These are phyloP conservation scores for Beaufortia kweichowensis DNA, from an alignment of 2,113 vertebrate genomes.

Conservation along the genomic window DNA sequence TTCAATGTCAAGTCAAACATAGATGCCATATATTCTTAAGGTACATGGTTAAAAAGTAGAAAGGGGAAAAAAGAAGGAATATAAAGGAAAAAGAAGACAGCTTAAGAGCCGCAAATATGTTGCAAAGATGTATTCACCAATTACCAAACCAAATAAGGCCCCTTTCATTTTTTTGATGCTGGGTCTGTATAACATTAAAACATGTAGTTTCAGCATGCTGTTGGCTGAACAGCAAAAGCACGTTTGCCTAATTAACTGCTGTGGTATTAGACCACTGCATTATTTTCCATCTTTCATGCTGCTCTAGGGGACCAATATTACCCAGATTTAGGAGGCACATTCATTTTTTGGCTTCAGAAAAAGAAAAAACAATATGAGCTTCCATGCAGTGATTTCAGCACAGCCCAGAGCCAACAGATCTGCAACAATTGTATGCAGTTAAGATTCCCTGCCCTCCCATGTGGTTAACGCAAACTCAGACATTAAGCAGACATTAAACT, in stretches of 20 bases:
- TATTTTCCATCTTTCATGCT: conserved; percentile 52
- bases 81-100: neutral
- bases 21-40: conserved; percentile 6
- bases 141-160: conserved; percentile 52
- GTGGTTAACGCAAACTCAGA: conserved; percentile 14
- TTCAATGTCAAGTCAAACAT: conserved; percentile 24
- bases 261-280: conserved; percentile 43
- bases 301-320: conserved; percentile 35
- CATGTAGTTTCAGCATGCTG: conserved; percentile 13
- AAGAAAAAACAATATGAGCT: conserved; percentile 44
- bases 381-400: conserved; percentile 19
- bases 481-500: conserved; percentile 46
- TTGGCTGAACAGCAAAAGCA: conserved; percentile 45
- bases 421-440: neutral
- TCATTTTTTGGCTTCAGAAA: conserved; percentile 34
- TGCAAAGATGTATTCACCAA: conserved; percentile 49
- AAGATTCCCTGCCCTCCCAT: conserved; percentile 2
- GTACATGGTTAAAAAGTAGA: neutral
- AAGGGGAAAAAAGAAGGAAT: neutral
- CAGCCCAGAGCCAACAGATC: neutral
- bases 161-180: conserved; percentile 16
- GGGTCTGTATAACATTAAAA: conserved; percentile 47
- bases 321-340: conserved; percentile 34
- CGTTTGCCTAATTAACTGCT: conserved; percentile 58
- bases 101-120: conserved; percentile 41